phyloP scores from a whole-genome alignment of 2,888 invertebrate genomes.

The Acanthosoma haemorrhoidale region DNA sequence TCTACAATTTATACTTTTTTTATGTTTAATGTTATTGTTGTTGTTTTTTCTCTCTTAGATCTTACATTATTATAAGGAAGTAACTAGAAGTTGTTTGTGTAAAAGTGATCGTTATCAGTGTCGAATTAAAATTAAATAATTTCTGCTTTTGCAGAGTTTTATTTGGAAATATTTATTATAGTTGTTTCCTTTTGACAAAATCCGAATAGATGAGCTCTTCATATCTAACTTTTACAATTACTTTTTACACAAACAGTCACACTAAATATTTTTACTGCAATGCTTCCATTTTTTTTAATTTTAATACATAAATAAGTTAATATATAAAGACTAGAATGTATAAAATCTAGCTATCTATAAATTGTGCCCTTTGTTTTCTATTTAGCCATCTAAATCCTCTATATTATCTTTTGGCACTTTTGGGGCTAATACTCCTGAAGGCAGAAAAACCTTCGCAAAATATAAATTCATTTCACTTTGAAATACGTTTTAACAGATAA shows the following conservation, averaged over 20 bases:
- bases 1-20: too few species aligned
- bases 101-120: too few species aligned
- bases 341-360: constrained; percentile 34
- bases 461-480: background rate
- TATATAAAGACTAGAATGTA: constrained; percentile 37
- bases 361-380: constrained; percentile 37
- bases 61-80: too few species aligned
- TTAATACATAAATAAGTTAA: constrained; percentile 33
- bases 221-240: too few species aligned
- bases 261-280: background rate
- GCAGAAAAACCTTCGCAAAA: background rate
- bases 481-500: background rate
- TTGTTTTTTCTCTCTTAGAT: too few species aligned
- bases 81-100: too few species aligned
- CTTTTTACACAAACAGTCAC: background rate
- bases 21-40: too few species aligned
- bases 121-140: too few species aligned
- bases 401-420: constrained; percentile 36
- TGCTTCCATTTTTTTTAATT: background rate
- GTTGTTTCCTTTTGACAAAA: too few species aligned
- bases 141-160: too few species aligned
- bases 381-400: constrained; percentile 30
- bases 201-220: background rate
- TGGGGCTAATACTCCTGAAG: constrained; percentile 22
- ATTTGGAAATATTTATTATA: too few species aligned